Evolutionary conservation across 2,888 invertebrate genomes (phyloP), one percentile per base, ranked within the genome.

Genomic region (Napeogenes sylphis): DNA sequence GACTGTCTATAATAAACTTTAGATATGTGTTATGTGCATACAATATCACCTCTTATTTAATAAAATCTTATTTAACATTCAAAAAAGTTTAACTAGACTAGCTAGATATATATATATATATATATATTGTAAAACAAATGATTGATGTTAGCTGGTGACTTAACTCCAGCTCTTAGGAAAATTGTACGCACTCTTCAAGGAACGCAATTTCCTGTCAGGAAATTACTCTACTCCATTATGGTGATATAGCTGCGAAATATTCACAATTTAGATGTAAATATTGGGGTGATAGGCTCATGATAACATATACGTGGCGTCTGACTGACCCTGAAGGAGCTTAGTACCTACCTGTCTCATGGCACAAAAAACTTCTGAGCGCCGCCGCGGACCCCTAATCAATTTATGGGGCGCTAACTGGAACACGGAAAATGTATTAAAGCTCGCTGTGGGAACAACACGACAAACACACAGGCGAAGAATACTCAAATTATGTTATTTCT

Each of bases 341-440:
- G 60, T 76, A 75, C 42, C 79, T 85, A 84, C 84, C 84, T 85
- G 84, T 80, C 78, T 77, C 79, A 72, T 70, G 68, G 73, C 77
- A 84, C 80, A 87, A 89, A 86, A 90, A 87, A 84, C 81, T 79
- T 81, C 79, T 82, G 85, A 79, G 79, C 82, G 81, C 79, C 83
- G 85, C 83, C 85, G 86, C 83, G 74, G 81, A 80, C 82, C 87
- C 86, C 83, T 87, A 88, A 89, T 90, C 88, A 90, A 90, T 90
- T 90, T 90, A 90, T 89, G 87, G 81, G 85, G 88, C 89, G 90
- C 90, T 90, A 90, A 90, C 87, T 90, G 85, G 85, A 85, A 90
- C 90, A 90, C 80, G 89, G 85, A 90, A 90, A 90, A 87, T 89
- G 90, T 88, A 89, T 90, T 90, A 90, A 87, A 84, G 84, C 81